Conservation (phyloP, 2,113 vertebrate species). For the Hipposideros armiger region DNA sequence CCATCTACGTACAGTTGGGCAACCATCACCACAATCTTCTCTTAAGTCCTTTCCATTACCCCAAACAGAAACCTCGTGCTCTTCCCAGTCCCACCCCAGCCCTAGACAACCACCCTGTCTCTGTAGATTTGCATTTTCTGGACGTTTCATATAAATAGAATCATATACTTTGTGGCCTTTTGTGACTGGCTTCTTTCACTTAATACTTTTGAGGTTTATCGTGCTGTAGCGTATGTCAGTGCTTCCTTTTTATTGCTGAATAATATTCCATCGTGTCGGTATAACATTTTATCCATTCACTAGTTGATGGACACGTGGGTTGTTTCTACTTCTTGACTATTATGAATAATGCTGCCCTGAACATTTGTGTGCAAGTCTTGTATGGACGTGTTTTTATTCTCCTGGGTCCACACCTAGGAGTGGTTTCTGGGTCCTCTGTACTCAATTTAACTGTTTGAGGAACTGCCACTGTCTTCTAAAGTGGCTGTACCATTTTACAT, state of each 20-base stretch:
- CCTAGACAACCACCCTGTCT: neutral
- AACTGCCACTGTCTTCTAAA: neutral
- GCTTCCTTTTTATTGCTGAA: no score
- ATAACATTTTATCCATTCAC: neutral
- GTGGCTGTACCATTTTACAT: no score
- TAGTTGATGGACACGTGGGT: neutral
- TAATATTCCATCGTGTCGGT: neutral
- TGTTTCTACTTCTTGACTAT: neutral
- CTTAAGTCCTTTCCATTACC: neutral
- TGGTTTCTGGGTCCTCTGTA: neutral
- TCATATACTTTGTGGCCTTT: neutral
- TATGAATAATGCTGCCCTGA: neutral
- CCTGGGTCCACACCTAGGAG: no score
- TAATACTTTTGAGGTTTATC: neutral
- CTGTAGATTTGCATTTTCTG: neutral
- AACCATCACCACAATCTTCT: neutral
- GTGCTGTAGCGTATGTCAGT: fast-evolving
- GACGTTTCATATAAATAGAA: neutral
- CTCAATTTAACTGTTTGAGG: neutral
- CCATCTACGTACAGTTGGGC: no score
- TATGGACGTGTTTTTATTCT: neutral
- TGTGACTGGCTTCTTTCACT: neutral
- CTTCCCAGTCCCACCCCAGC: neutral
- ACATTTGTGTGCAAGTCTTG: fast-evolving
- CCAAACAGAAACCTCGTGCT: fast-evolving